Percentiles rank a stretch among this genome's conserved stretches.
Evolutionary conservation across 2,888 invertebrate genomes (phyloP).

Genomic region (Tiliacea aurago): DNA sequence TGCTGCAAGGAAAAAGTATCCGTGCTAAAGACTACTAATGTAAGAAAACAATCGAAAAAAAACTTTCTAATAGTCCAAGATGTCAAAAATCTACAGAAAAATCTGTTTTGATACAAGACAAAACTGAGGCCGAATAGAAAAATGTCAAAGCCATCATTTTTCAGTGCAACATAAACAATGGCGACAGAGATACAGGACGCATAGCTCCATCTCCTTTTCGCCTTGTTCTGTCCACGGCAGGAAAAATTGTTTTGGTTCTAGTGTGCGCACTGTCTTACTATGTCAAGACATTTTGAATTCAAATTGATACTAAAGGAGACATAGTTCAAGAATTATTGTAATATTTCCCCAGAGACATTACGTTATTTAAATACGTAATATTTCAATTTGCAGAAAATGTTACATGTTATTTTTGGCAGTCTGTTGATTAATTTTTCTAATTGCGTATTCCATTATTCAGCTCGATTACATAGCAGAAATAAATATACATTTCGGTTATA

Average conservation of each 20-base stretch:
- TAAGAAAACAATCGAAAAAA: background rate
- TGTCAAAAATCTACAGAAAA: background rate
- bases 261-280: background rate
- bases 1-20: no score
- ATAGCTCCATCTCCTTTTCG: no score
- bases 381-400: constrained; percentile 17
- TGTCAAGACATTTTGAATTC: background rate
- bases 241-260: background rate
- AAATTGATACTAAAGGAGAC: background rate
- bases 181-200: background rate
- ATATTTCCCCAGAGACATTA: constrained; percentile 12
- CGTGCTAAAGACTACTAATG: background rate
- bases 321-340: background rate
- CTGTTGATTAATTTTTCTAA: background rate
- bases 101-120: background rate
- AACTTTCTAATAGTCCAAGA: background rate
- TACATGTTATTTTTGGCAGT: background rate
- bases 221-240: background rate
- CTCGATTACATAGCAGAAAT: constrained; percentile 7
- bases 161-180: background rate
- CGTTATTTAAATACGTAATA: background rate
- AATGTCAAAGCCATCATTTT: background rate
- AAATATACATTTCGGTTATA: constrained; percentile 17
- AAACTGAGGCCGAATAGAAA: background rate
- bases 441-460: constrained; percentile 20